A percentile compares a stretch with the other conserved stretches of the same genome.
Evolutionary conservation across 2,113 vertebrate genomes (phyloP).

Genomic region (Pachyramphus minor): DNA sequence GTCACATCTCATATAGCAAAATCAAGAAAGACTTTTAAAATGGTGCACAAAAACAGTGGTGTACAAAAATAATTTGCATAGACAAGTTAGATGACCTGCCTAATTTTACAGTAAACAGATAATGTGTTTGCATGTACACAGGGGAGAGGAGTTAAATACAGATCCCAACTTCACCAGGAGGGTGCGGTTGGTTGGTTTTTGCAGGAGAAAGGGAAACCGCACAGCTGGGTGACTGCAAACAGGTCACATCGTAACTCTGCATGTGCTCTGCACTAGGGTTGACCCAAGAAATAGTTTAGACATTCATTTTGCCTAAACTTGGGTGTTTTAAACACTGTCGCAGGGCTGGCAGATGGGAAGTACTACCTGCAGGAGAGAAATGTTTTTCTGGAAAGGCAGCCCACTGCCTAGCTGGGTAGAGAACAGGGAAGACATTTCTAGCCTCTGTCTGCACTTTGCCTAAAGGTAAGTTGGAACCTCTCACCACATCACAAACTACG

Average conservation of each 20-base stretch:
- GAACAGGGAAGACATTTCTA: not conserved
- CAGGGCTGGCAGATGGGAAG: not conserved
- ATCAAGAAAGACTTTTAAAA: not conserved
- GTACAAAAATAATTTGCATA: not conserved
- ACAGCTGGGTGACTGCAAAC: not conserved
- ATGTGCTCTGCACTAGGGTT: rapidly evolving
- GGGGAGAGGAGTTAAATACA: not conserved
- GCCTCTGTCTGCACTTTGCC: not conserved
- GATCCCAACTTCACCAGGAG: not conserved
- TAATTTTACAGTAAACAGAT: not conserved
- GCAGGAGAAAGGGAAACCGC: not conserved
- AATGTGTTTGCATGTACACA: not conserved
- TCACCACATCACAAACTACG: not conserved
- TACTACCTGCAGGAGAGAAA: not conserved
- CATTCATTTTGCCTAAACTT: not conserved
- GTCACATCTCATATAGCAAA: not conserved
- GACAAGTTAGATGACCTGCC: not conserved
- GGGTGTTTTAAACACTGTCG: not conserved
- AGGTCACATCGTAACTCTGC: rapidly evolving
- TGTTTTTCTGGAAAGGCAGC: not conserved
- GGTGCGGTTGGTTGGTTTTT: not conserved
- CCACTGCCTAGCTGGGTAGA: not conserved
- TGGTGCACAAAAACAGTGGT: not conserved
- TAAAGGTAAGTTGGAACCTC: not conserved
- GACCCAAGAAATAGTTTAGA: not conserved